Conservation (phyloP, 2,113 vertebrate species). For the Heloderma charlesbogerti region DNA sequence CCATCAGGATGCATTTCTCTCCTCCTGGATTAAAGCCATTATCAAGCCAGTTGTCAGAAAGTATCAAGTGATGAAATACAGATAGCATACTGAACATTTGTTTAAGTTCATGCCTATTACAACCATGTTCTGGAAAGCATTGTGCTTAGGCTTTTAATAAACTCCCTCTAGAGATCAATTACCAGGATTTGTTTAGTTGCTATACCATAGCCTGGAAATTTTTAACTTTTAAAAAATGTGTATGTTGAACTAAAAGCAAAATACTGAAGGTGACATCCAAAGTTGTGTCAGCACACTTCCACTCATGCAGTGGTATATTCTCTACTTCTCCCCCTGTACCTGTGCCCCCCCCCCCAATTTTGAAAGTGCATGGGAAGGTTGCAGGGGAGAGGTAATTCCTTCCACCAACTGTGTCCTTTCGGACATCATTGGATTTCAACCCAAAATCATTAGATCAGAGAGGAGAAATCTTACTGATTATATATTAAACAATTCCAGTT, state of each 20-base stretch:
- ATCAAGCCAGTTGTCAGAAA: constrained; percentile 69
- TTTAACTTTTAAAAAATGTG: constrained; percentile 59
- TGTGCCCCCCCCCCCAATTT: too few species aligned
- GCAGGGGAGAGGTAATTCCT: too few species aligned
- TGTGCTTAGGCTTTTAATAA: constrained; percentile 78
- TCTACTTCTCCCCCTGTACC: too few species aligned
- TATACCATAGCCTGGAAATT: constrained; percentile 64
- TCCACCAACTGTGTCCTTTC: too few species aligned
- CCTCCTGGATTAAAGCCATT: constrained; percentile 66
- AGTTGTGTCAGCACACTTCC: too few species aligned
- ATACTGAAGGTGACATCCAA: background rate
- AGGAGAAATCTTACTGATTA: background rate
- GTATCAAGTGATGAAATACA: constrained; percentile 71
- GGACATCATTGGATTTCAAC: too few species aligned
- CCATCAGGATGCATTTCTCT: constrained; percentile 46
- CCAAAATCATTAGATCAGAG: constrained; percentile 5
- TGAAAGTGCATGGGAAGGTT: too few species aligned
- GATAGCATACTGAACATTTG: constrained; percentile 73
- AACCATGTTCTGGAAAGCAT: constrained; percentile 72
- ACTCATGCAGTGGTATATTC: too few species aligned
- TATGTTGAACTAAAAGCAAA: constrained; percentile 61
- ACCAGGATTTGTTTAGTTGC: constrained; percentile 73
- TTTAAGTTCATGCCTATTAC: constrained; percentile 74
- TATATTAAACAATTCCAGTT: constrained; percentile 40
- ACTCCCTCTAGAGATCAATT: constrained; percentile 79